phyloP scores from a whole-genome alignment of 2,888 invertebrate genomes.

The Xanthorhoe designata region DNA sequence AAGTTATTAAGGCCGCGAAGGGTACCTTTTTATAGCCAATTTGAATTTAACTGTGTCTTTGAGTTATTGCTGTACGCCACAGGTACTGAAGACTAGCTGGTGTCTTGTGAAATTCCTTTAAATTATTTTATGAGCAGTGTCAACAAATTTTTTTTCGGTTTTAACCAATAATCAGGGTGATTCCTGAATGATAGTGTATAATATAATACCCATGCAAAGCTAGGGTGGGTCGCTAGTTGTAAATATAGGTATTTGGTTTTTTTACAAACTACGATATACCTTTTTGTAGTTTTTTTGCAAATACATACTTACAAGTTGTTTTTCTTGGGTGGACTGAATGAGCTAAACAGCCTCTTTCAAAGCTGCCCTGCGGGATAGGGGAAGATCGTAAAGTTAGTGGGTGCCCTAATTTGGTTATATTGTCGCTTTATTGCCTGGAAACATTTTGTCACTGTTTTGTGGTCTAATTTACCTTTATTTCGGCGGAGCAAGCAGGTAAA shows the following conservation, averaged over 20 bases:
- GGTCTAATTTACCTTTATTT: slow-evolving; percentile 45
- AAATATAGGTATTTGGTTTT: background rate
- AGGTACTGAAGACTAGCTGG: slow-evolving; percentile 23
- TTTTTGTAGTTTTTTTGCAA: background rate
- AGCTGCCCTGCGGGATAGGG: slow-evolving; percentile 29
- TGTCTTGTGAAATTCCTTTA: background rate
- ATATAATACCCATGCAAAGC: no score
- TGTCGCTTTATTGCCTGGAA: slow-evolving; percentile 45
- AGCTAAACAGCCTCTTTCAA: slow-evolving; percentile 10
- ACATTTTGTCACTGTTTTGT: slow-evolving; percentile 44
- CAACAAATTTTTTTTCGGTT: background rate
- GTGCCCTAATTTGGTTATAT: slow-evolving; percentile 46
- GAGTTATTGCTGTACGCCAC: slow-evolving; percentile 31
- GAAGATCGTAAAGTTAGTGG: slow-evolving; percentile 46
- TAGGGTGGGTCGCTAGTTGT: background rate
- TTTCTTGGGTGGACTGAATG: background rate
- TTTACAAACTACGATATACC: no score
- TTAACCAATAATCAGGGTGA: no score
- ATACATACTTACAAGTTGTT: background rate
- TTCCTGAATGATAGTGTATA: no score
- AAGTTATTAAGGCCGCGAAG: slow-evolving; percentile 45
- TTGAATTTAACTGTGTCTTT: slow-evolving; percentile 45
- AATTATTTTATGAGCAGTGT: background rate
- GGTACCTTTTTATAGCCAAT: slow-evolving; percentile 48
- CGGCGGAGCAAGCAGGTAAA: slow-evolving; percentile 24